Evolutionary conservation across 2,797 vertebrate species (phyloP).

Genomic region (Antennarius maculatus): DNA sequence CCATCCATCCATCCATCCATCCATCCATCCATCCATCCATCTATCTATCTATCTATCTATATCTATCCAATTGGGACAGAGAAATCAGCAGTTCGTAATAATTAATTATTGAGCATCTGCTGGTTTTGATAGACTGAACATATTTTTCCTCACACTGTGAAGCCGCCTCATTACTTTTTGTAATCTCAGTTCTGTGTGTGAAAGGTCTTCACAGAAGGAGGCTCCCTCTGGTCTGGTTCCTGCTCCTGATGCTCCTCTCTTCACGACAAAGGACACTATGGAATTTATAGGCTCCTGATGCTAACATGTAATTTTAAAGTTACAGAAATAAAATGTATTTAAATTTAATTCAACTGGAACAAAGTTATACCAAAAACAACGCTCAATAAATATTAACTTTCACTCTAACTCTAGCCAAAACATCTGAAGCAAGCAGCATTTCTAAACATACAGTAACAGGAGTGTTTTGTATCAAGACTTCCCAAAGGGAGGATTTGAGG

Average conservation of each 20-base stretch:
- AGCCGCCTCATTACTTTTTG: background rate
- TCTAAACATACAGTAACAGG: slow-evolving; percentile 39
- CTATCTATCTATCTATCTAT: no score
- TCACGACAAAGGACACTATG: no score
- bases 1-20: no score
- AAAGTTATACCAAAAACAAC: no score
- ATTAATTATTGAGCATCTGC: background rate
- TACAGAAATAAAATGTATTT: no score
- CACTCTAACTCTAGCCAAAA: slow-evolving; percentile 8
- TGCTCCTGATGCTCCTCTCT: background rate
- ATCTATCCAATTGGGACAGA: no score
- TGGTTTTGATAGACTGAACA: no score
- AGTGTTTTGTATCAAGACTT: slow-evolving; percentile 68
- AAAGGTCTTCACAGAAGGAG: background rate
- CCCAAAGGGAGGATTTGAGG: slow-evolving; percentile 67
- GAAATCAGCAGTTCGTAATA: background rate
- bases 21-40: no score
- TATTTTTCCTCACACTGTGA: no score
- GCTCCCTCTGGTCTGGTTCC: background rate
- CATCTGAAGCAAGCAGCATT: slow-evolving; percentile 4
- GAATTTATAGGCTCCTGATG: no score
- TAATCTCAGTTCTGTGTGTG: background rate
- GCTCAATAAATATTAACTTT: background rate
- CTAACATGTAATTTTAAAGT: no score
- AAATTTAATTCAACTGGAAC: background rate